phyloP scores from a whole-genome alignment of 2,888 invertebrate genomes.

The Abrostola triplasia region DNA sequence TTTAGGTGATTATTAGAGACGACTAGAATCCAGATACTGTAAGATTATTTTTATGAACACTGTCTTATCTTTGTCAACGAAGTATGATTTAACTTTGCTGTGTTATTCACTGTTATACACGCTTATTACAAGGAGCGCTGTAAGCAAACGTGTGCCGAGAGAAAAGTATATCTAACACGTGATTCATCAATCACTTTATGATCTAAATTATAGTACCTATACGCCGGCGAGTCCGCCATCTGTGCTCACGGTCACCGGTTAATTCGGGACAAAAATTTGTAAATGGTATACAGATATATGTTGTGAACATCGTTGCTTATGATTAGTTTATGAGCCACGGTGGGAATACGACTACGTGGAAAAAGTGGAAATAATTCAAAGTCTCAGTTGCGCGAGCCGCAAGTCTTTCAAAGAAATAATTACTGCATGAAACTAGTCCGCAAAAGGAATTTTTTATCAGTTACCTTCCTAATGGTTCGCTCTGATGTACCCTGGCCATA shows the following conservation, averaged over 20 bases:
- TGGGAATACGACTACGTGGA: background rate
- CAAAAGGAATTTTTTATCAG: background rate
- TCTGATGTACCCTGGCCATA: conserved; percentile 97
- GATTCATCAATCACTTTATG: background rate
- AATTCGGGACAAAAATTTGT: conserved; percentile 13
- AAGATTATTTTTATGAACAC: too few species aligned
- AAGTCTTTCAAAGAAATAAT: too few species aligned
- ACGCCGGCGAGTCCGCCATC: conserved; percentile 7
- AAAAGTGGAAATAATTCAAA: background rate
- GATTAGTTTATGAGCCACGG: background rate
- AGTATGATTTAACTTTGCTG: too few species aligned
- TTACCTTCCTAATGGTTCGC: conserved; percentile 93
- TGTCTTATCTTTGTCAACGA: too few species aligned
- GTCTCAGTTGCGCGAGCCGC: too few species aligned
- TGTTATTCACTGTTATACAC: too few species aligned
- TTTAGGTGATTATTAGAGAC: too few species aligned
- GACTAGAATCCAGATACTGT: too few species aligned
- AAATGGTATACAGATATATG: background rate
- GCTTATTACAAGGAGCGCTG: too few species aligned
- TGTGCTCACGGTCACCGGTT: conserved; percentile 11
- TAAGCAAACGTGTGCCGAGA: too few species aligned
- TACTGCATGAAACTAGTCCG: too few species aligned
- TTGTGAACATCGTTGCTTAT: background rate
- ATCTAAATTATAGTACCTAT: background rate
- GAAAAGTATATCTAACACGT: background rate